Base-by-base conservation (phyloP, 2,113 vertebrate genomes). In the Varanus salvator region DNA sequence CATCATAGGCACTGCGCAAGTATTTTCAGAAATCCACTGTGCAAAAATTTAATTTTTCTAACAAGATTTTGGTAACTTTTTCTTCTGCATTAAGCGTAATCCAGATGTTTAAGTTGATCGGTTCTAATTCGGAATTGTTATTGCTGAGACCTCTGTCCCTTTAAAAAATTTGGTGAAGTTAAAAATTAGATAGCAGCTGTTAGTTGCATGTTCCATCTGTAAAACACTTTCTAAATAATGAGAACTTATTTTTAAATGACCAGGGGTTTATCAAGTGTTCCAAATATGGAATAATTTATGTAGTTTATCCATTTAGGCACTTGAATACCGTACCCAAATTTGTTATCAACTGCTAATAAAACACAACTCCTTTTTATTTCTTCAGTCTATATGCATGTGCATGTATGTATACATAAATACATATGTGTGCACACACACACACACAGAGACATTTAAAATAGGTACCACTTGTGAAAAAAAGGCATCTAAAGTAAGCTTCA, bases 401-500 rank as follows among this genome's bases (percentile, higher is more conserved):
- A 60, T 93, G 92, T 89, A 92, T 92, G 93, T 60, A 25, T 21
- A 8, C 89, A 92, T 6, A 64, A 31, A 64, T 25, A 68, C 66
- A 71, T 80, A 9, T 87, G 12, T 87, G 66, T 88, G 27, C n/a
- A 75, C 69, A 92, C 90, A 93, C 91, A 94, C 54, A 29, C 25
- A 14, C 90, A 92, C 34, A 80, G 91, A 92, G 91, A 94, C 57
- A 50, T 87, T 94, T 66, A 89, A 78, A 93, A 94, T 96, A 97
- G 96, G 96, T 97, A 98, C 96, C 98, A 94, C 96, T 94, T 97
- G 96, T 97, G 96, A 98, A 98, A 98, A 44, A 97, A 98, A 98
- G 98, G 98, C 98, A 98, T 97, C 94, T 90, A 96, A 96, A 97
- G 97, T 97, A 96, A 95, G 97, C 96, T 96, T 93, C 95, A 80